phyloP scores from a whole-genome alignment of 2,888 invertebrate species.

The Volucella zonaria region DNA sequence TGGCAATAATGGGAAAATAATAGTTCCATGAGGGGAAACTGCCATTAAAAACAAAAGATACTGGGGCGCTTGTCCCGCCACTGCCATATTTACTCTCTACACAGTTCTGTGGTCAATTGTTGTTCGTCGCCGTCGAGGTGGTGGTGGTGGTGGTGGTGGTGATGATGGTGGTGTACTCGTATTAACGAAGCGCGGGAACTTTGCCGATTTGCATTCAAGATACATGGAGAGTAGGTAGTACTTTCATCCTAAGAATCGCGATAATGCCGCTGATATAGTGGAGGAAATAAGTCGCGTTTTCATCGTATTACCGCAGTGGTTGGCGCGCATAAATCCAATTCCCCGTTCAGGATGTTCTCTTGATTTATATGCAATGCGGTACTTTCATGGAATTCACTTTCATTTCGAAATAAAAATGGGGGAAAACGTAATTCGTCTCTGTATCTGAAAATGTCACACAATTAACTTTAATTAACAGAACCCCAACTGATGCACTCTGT shows the following conservation, averaged over 20 bases:
- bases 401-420: neutral
- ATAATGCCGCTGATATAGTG: slow-evolving; percentile 3
- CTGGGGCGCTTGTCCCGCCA: slow-evolving; percentile 29
- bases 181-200: slow-evolving; percentile 69
- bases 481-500: slow-evolving; percentile 3
- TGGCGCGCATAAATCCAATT: slow-evolving; percentile 2
- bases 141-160: slow-evolving; percentile 30
- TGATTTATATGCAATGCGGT: slow-evolving; percentile 30
- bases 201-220: slow-evolving; percentile 48
- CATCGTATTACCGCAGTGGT: slow-evolving; percentile 10
- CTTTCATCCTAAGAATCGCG: slow-evolving; percentile 29
- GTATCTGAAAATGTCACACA: slow-evolving; percentile 22
- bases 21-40: slow-evolving; percentile 53
- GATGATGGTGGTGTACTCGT: slow-evolving; percentile 9
- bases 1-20: slow-evolving; percentile 72
- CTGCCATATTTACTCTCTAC: neutral
- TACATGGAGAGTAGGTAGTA: neutral
- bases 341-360: slow-evolving; percentile 22
- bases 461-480: slow-evolving; percentile 52
- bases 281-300: slow-evolving; percentile 10
- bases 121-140: slow-evolving; percentile 41
- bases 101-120: slow-evolving; percentile 62
- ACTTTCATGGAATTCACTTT: neutral
- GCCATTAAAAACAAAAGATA: slow-evolving; percentile 69
- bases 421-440: neutral